These are phyloP conservation scores for Sphaerodactylus townsendi DNA, from an alignment of 2,113 vertebrate genomes.

Conservation along the genomic window DNA sequence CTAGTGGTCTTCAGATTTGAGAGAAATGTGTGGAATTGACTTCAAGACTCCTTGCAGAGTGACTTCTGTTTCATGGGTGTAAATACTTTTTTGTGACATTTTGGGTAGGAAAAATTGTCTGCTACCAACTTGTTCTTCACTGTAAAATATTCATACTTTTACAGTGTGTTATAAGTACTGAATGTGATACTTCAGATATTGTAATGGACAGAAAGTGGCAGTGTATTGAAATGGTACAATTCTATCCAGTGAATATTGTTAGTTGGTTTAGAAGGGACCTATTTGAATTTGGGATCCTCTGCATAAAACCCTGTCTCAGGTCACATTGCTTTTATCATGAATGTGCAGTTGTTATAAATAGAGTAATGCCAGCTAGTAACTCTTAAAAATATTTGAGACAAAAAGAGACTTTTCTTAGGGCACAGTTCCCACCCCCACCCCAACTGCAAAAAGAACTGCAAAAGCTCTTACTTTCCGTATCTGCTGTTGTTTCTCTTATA, in stretches of 20 bases:
- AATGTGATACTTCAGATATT: neutral
- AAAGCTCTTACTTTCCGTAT: neutral
- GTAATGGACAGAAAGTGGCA: neutral
- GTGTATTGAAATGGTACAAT: neutral
- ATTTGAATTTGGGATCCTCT: conserved; percentile 28
- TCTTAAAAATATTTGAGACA: neutral
- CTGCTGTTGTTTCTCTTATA: neutral
- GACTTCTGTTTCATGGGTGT: neutral
- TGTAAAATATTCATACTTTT: neutral
- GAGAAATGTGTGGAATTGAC: neutral
- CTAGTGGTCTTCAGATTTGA: neutral
- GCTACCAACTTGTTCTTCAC: neutral
- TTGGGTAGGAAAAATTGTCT: neutral
- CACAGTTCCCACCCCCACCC: too few relatives aligned
- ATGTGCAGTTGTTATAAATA: neutral
- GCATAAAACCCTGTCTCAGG: neutral
- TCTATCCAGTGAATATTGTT: neutral
- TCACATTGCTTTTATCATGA: neutral
- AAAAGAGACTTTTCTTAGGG: neutral
- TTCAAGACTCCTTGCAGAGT: neutral
- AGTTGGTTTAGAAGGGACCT: neutral
- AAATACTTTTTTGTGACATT: neutral
- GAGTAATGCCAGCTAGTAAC: neutral
- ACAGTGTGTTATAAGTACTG: neutral
- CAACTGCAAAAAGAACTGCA: too few relatives aligned